phyloP scores from a whole-genome alignment of 2,113 vertebrate genomes.

The Mormyrus lacerda region DNA sequence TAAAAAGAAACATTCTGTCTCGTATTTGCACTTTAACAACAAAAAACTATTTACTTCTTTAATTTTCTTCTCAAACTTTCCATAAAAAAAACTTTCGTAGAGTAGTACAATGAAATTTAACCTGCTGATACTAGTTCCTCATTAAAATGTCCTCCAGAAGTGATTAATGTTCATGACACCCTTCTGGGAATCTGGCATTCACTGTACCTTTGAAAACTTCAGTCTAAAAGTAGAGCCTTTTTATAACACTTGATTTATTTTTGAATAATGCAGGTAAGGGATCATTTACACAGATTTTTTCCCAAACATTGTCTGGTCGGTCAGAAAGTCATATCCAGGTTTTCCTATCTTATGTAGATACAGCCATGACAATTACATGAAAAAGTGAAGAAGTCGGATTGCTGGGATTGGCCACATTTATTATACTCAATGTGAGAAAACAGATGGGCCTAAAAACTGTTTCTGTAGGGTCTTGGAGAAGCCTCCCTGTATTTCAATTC shows the following conservation, averaged over 20 bases:
- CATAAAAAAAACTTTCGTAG: background rate
- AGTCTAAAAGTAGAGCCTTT: background rate
- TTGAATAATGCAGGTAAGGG: background rate
- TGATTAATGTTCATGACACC: background rate
- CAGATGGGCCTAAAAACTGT: background rate
- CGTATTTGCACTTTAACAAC: background rate
- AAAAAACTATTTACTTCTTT: no score
- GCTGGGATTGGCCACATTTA: background rate
- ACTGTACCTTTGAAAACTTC: background rate
- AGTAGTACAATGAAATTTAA: background rate
- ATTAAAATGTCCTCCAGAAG: background rate
- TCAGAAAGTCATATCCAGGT: background rate
- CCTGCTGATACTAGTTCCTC: background rate
- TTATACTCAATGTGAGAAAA: background rate
- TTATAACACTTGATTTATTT: background rate
- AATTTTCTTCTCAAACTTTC: background rate
- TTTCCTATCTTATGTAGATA: background rate
- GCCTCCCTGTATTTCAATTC: background rate
- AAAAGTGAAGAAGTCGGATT: background rate
- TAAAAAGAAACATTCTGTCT: no score
- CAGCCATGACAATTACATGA: background rate
- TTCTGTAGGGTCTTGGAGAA: background rate
- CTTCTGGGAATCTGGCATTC: background rate
- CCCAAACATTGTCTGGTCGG: background rate
- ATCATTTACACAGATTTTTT: background rate